A percentile compares a stretch with the other conserved stretches of the same genome.
phyloP scores from a whole-genome alignment of 2,888 invertebrate species.

The Empis stercorea region DNA sequence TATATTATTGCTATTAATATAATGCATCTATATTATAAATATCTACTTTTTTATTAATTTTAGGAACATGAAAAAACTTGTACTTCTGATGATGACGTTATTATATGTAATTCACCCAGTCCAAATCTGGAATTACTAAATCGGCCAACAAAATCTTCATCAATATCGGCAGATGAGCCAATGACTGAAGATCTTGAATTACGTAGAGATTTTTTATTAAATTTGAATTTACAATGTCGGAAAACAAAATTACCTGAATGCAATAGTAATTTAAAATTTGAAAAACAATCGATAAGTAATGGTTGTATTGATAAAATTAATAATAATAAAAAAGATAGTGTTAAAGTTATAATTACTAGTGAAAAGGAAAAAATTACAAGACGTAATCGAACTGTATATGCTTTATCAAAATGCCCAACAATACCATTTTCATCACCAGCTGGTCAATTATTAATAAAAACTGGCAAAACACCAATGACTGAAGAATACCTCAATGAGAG shows the following conservation, averaged over 20 bases:
- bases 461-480: conserved; percentile 36
- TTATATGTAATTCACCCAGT: conserved; percentile 36
- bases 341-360: too few relatives aligned
- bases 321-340: too few relatives aligned
- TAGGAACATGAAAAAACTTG: conserved; percentile 41
- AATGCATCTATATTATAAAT: neutral
- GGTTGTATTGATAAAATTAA: too few relatives aligned
- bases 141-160: neutral
- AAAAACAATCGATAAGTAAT: too few relatives aligned
- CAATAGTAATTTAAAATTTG: too few relatives aligned
- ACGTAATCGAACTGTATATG: conserved; percentile 36
- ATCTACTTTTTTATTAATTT: conserved; percentile 11
- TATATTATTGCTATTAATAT: neutral
- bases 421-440: conserved; percentile 43
- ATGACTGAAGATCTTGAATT: conserved; percentile 25
- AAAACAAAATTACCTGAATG: too few relatives aligned
- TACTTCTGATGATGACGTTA: conserved; percentile 30
- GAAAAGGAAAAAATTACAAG: conserved; percentile 18
- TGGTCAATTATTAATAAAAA: conserved; percentile 37
- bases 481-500: conserved; percentile 39
- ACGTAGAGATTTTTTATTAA: conserved; percentile 37
- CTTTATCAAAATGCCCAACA: conserved; percentile 37
- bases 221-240: conserved; percentile 34
- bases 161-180: conserved; percentile 8
- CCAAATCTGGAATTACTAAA: conserved; percentile 11